Base-by-base conservation (phyloP, 2,113 vertebrate genomes). In the Gavia stellata region DNA sequence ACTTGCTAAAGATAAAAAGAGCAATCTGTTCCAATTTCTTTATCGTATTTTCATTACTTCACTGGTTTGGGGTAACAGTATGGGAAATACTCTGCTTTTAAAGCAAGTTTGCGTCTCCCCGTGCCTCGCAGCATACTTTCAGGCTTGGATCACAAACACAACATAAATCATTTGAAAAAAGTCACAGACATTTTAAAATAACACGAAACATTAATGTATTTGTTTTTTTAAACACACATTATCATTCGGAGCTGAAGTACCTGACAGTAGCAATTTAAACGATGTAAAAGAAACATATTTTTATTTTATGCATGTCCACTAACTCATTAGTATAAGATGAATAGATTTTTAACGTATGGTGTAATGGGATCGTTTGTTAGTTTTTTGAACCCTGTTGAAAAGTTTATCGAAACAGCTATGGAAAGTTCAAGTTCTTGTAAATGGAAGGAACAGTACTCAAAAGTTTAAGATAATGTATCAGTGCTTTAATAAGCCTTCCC, bases 401-500 rank as follows among this genome's bases (percentile, higher is more conserved):
- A 96, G 95, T 97, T 96, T 96, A 97, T 97, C 96, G 2, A 82
- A 82, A 88, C 86, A 80, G 73, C 88, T 77, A 92, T 70, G 62
- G 84, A 77, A 93, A 96, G 93, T 93, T 96, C 92, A 96, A 75
- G 73, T 94, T 90, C 88, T 84, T 89, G 90, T 85, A 95, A 96
- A 96, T 93, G 90, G 53, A 95, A 87, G 68, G 86, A 93, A 80
- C 14, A 52, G 75, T 65, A 93, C 83, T 86, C 91, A 61, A 24
- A 92, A 89, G 81, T 84, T 93, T 53, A 33, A 97, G 94, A 97
- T 97, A 97, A 88, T 24, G 79, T 97, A 97, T 97, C 95, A 95
- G 84, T 20, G 40, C 88, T 95, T 96, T 90, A 96, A 94, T 85
- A 92, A 81, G 93, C 86, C 28, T 95, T 95, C 53, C 77, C 74